A percentile compares a stretch with the other conserved stretches of the same genome.
These are phyloP conservation scores for Plestiodon gilberti DNA, from an alignment of 2,113 vertebrate species.

Conservation along the genomic window DNA sequence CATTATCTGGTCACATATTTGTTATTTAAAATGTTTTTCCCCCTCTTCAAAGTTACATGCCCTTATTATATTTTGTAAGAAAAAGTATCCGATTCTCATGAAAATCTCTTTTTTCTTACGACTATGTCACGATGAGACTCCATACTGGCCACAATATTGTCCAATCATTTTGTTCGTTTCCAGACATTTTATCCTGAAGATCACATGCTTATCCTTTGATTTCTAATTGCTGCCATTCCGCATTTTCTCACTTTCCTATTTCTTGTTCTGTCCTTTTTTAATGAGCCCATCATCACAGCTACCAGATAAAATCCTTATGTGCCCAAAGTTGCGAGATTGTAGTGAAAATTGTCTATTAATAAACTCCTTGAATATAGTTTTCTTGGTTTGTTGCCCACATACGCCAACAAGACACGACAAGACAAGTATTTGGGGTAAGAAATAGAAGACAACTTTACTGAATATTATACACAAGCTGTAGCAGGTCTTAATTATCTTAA, in stretches of 20 bases:
- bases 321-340: conserved; percentile 10
- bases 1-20: not conserved
- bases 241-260: conserved; percentile 7
- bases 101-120: conserved; percentile 10
- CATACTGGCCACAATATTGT: not conserved
- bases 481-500: too few species aligned
- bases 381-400: not conserved
- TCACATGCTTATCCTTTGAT: not conserved
- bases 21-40: conserved; percentile 10
- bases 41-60: not conserved
- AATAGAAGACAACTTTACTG: too few species aligned
- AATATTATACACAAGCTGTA: too few species aligned
- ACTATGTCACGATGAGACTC: not conserved
- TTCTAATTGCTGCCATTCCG: conserved; percentile 22
- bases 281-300: conserved; percentile 16
- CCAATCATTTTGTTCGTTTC: not conserved
- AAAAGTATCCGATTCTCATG: not conserved
- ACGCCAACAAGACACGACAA: not conserved
- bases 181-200: not conserved
- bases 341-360: conserved; percentile 15
- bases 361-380: conserved; percentile 18
- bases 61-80: not conserved
- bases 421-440: too few species aligned
- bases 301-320: conserved; percentile 1
- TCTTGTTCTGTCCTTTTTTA: conserved; percentile 18